Evolutionary conservation across 2,113 vertebrate genomes (phyloP), one percentile per base, ranked within the genome.

Genomic region (Sapajus apella): DNA sequence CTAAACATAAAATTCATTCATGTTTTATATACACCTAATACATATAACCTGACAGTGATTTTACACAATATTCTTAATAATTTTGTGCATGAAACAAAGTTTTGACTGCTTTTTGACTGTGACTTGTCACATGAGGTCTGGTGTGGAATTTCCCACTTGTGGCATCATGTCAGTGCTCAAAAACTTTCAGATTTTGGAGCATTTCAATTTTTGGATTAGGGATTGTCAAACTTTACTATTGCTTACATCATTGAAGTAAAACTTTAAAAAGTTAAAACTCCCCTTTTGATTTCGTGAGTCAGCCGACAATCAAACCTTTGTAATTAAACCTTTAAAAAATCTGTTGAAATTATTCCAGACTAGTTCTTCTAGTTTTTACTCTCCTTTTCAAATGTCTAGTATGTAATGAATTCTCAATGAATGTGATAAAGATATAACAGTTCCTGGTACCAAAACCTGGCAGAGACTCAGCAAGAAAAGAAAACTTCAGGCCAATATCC

Each of bases 221-320:
- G 73, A 76, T 47, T 43, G 25, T 76, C 73, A 47, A 30, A 37
- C 25, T 45, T 21, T 70, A 81, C 43, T 64, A 55, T 72, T 79
- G 64, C 13, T 61, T n/a, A 50, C 25, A 12, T 92, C 89, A 89
- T 1, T 61, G 43, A 55, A 89, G 13, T 52, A 88, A 91, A 87
- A 58, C 35, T 87, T 32, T 16, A 86, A 47, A 70, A 56, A 50
- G 25, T 88, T 25, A 64, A 81, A 61, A 52, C 27, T 91, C 45
- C 10, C 45, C 81, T 91, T 92, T 95, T 37, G 56, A 96, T 35
- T 93, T 68, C 84, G 79, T 80, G 64, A 47, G 90, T 50, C 45
- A 86, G 66, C 66, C 66, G 84, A 35, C 27, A 61, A 88, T 87
- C 90, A 81, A 45, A 37, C 14, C 64, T 87, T 95, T 95, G 27